Evolutionary conservation across 2,888 invertebrate species (phyloP).

Genomic region (Mythimna albipuncta): DNA sequence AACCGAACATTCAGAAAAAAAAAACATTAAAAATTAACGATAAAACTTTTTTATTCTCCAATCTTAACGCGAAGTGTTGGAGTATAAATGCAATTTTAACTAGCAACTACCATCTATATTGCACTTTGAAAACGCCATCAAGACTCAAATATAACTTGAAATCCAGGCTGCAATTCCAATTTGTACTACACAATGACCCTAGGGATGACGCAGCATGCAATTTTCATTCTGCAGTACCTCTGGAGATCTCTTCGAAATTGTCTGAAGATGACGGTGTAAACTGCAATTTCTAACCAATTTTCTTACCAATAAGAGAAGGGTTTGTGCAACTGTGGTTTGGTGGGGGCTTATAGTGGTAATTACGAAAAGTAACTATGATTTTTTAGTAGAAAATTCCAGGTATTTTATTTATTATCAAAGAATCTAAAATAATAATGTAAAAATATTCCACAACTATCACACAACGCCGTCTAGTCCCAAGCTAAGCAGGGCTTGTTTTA

Average conservation of each 20-base stretch:
- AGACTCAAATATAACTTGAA: conserved; percentile 1
- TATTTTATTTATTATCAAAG: too few species aligned
- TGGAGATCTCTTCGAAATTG: conserved; percentile 30
- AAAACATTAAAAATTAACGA: too few species aligned
- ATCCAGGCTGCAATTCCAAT: conserved; percentile 29
- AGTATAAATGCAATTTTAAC: not conserved
- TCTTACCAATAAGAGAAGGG: not conserved
- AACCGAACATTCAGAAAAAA: too few species aligned
- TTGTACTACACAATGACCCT: conserved; percentile 17
- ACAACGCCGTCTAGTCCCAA: too few species aligned
- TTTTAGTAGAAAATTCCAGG: not conserved
- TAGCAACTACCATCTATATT: not conserved
- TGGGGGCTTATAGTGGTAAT: not conserved
- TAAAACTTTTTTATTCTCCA: too few species aligned
- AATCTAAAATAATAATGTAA: too few species aligned
- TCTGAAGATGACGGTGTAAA: conserved; percentile 25
- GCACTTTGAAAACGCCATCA: not conserved
- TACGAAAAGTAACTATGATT: not conserved
- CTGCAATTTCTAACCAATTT: conserved; percentile 25
- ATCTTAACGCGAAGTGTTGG: too few species aligned
- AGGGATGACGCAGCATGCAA: conserved; percentile 19
- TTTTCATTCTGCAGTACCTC: conserved; percentile 42
- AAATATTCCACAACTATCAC: too few species aligned
- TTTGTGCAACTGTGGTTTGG: not conserved
- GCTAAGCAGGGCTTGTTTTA: too few species aligned